Evolutionary conservation across 2,797 vertebrate genomes (phyloP), one percentile per base, ranked within the genome.

Genomic region (Tenualosa thibaudeaui): DNA sequence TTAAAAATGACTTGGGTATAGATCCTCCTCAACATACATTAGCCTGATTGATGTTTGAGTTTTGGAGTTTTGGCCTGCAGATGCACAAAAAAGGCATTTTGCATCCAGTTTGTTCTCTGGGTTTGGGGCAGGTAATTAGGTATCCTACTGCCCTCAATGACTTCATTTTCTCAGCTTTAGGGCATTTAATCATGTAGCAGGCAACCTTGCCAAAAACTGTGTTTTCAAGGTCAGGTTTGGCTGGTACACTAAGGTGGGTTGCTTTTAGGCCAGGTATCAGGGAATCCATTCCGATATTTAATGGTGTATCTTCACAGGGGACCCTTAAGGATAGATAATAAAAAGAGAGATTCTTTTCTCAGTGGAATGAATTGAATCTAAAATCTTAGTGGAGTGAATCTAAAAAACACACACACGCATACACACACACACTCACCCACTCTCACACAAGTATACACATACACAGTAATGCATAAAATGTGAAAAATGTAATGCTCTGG

Each of bases 41-140:
- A 26, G 46, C 31, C 10, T 71, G 65, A 71, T 71, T 15, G 65
- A 71, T 71, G 13, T 40, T 10, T 71, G 31, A 12, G 26, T 31
- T 31, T 71, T 71, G 26, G 65, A 13, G 13, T 71, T 71, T 40
- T 71, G 65, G 65, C 26, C 65, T 71, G 26, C 1, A 37, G 37
- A 31, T 31, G 13, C 31, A 37, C 26, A 15, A 40, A 17, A 71
- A 37, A 51, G 50, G 60, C 26, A 71, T 71, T 71, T 71, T 71
- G 26, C 31, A 71, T 71, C 26, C 26, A 71, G 65, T 71, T 40
- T 37, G 40, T 71, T 37, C 65, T 15, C 65, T 2, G 12, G 15
- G 26, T 71, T 65, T 37, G n/a, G 65, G 65, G 65, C 65, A 40
- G 37, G 65, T 71, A 71, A 71, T 65, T 71, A 71, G 26, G 65